Percentiles rank a stretch among this genome's conserved stretches.
These are phyloP conservation scores for Apotomis capreana DNA, from an alignment of 2,888 invertebrate species.

Conservation along the genomic window DNA sequence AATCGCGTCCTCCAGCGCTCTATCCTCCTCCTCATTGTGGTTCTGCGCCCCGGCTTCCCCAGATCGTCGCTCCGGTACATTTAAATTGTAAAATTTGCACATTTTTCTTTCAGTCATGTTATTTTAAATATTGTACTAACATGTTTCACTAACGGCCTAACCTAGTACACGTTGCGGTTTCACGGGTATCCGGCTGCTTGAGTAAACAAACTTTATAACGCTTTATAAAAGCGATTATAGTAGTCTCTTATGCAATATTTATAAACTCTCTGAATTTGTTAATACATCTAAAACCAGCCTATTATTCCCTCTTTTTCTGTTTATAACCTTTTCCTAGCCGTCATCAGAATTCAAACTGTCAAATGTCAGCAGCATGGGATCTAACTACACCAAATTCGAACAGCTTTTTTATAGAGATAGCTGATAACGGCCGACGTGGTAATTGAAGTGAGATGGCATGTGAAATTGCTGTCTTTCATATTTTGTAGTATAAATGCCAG, in stretches of 20 bases:
- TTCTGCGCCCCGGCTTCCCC: slow-evolving; percentile 70
- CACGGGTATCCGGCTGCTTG: slow-evolving; percentile 62
- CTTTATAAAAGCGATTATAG: slow-evolving; percentile 55
- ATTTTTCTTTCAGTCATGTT: slow-evolving; percentile 83
- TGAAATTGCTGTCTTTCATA: neutral
- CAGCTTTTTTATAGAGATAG: neutral
- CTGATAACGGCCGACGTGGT: too few relatives aligned
- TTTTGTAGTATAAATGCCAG: slow-evolving; percentile 1
- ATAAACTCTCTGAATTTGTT: slow-evolving; percentile 32
- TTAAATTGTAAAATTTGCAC: slow-evolving; percentile 83
- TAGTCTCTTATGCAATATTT: slow-evolving; percentile 25
- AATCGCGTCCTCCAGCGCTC: slow-evolving; percentile 65
- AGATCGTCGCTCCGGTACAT: slow-evolving; percentile 80
- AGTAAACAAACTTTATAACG: slow-evolving; percentile 57
- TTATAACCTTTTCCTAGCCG: slow-evolving; percentile 82
- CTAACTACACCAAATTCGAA: slow-evolving; percentile 1
- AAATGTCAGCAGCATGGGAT: slow-evolving; percentile 77
- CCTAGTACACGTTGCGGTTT: slow-evolving; percentile 80
- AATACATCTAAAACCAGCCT: slow-evolving; percentile 61
- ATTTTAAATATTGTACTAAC: slow-evolving; percentile 75
- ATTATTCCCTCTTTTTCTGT: slow-evolving; percentile 76
- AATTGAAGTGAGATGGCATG: slow-evolving; percentile 1
- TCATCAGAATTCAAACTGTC: slow-evolving; percentile 82
- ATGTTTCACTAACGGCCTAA: slow-evolving; percentile 82
- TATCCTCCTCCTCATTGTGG: slow-evolving; percentile 73